A percentile compares a stretch with the other conserved stretches of the same genome.
phyloP scores from a whole-genome alignment of 2,113 vertebrate genomes.

The Scomber colias region DNA sequence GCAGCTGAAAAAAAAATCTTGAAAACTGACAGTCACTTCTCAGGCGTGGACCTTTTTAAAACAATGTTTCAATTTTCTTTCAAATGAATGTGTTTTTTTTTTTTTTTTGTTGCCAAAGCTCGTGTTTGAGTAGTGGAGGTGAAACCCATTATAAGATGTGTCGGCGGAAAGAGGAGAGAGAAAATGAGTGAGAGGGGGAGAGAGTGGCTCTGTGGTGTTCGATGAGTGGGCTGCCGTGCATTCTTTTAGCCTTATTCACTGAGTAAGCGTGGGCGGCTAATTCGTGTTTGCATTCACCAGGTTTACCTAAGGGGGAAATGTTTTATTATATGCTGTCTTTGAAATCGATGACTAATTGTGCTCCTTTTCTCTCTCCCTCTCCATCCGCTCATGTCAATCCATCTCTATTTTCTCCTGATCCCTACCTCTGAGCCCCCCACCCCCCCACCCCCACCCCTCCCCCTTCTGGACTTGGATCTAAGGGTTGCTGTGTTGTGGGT shows the following conservation, averaged over 20 bases:
- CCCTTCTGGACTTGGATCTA: conserved; percentile 31
- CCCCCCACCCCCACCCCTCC: not conserved
- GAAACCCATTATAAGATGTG: conserved; percentile 80
- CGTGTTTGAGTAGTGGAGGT: conserved; percentile 73
- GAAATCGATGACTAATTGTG: conserved; percentile 87
- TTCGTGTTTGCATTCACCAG: conserved; percentile 87
- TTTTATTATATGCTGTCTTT: conserved; percentile 86
- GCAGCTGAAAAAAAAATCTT: conserved; percentile 18
- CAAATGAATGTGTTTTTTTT: conserved; percentile 55
- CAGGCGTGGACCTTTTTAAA: conserved; percentile 56
- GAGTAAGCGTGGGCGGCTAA: conserved; percentile 82
- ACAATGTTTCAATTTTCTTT: conserved; percentile 78
- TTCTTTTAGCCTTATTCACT: conserved; percentile 87
- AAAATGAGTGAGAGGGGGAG: conserved; percentile 58
- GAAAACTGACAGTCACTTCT: conserved; percentile 70
- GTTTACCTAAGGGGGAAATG: conserved; percentile 87
- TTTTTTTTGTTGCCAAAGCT: conserved; percentile 30
- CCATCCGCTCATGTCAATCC: conserved; percentile 42
- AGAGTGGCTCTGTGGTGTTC: conserved; percentile 74
- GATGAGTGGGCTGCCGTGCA: conserved; percentile 83
- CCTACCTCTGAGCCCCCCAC: not conserved
- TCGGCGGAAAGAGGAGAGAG: conserved; percentile 66
- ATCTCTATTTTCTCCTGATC: conserved; percentile 27
- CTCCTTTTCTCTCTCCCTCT: conserved; percentile 42
- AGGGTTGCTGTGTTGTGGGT: not conserved